These are phyloP conservation scores for Lemur catta DNA, from an alignment of 2,797 vertebrate genomes.

Conservation along the genomic window DNA sequence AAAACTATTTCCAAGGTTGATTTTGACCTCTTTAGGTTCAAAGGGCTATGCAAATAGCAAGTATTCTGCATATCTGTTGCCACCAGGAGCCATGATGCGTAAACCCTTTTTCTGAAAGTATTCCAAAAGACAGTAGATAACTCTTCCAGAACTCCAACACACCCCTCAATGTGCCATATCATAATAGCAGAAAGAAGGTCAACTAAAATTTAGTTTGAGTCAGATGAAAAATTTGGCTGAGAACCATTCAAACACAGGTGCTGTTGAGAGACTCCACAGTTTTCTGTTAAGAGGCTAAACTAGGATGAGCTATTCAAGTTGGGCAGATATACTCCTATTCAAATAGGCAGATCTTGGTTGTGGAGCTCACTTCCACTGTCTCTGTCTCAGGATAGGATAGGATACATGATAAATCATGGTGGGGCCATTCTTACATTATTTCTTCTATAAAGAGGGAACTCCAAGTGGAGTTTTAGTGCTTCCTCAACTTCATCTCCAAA, in stretches of 20 bases:
- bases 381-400: neutral
- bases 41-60: constrained; percentile 3
- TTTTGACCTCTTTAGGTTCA: constrained; percentile 38
- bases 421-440: neutral
- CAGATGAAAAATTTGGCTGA: neutral
- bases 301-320: neutral
- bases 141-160: neutral
- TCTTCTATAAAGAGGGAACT: neutral
- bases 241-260: neutral
- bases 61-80: neutral
- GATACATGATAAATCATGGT: neutral
- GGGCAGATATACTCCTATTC: neutral
- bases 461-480: neutral
- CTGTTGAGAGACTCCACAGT: neutral
- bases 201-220: neutral
- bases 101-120: neutral
- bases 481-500: neutral
- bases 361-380: neutral
- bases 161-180: neutral
- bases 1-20: constrained; percentile 52
- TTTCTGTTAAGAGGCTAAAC: neutral
- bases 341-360: neutral
- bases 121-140: neutral
- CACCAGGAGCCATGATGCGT: neutral
- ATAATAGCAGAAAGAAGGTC: neutral